A percentile compares a stretch with the other conserved stretches of the same genome.
Evolutionary conservation across 2,888 invertebrate genomes (phyloP).

Genomic region (Himalopsyche tibetana): DNA sequence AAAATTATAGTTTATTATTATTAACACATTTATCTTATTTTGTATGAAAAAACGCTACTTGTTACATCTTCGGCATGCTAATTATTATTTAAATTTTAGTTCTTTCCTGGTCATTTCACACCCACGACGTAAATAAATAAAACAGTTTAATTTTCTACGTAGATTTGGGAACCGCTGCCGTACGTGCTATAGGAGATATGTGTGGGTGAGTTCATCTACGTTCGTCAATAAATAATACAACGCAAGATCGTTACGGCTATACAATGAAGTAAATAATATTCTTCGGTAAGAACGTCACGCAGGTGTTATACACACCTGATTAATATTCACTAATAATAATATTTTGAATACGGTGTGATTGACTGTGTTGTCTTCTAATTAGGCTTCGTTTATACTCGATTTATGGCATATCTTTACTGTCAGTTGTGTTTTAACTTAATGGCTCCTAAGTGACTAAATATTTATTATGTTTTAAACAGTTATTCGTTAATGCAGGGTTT

Average conservation of each 20-base stretch:
- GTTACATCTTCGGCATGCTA: not conserved
- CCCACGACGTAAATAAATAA: not conserved
- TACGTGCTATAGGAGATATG: not conserved
- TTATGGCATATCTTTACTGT: not conserved
- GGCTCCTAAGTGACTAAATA: not conserved
- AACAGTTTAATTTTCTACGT: not conserved
- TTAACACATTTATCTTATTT: too few species aligned
- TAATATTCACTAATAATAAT: not conserved
- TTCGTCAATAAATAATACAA: conserved; percentile 20
- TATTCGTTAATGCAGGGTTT: too few species aligned
- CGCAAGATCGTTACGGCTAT: not conserved
- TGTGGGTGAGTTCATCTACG: conserved; percentile 10
- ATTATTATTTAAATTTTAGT: not conserved
- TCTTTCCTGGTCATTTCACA: not conserved
- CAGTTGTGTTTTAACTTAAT: not conserved
- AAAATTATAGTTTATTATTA: too few species aligned
- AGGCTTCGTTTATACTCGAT: not conserved
- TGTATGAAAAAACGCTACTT: too few species aligned
- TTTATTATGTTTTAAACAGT: not conserved
- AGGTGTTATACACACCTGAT: not conserved
- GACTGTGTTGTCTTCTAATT: not conserved
- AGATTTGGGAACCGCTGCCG: not conserved
- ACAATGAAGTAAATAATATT: conserved; percentile 10
- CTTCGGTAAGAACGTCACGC: not conserved
- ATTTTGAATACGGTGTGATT: too few species aligned